Base-by-base conservation (phyloP, 2,888 invertebrate species). In the Cinara cedri region DNA sequence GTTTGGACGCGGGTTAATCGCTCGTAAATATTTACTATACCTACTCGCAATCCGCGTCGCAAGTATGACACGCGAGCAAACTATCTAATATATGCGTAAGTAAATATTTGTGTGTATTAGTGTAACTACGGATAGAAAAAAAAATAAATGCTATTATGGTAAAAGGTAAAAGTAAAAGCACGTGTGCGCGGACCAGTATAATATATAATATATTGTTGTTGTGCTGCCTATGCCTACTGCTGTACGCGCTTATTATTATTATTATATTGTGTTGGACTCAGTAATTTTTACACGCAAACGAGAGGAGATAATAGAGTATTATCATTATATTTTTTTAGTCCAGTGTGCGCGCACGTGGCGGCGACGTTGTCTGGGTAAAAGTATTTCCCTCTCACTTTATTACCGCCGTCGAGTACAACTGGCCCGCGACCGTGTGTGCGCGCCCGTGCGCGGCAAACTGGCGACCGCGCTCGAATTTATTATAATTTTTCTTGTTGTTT, bases 151-250 rank as follows among this genome's bases (percentile, higher is more conserved):
- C 65, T 66, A 1, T 1, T 24, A 49, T 14, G 49, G 49, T 49
- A 49, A 66, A 19, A 46, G 72, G 60, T 62, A 72, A 72, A 72
- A 72, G 72, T 72, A 72, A 72, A 72, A 72, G 49, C 72, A 60
- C 1, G 1, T 11, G 21, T 16, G 34, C 34, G 34, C 13, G 55
- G 1, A 21, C 55, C 8, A 1, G 8, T 51, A 55, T 55, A 55
- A 21, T 51, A n/a, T 49, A 63, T 42, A 42, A 62, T 13, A 46
- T 66, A 26, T 16, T 24, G 44, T n/a, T n/a, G n/a, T 21, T 46
- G 34, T 34, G 21, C 8, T 11, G 21, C 42, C n/a, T n/a, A n/a
- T n/a, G 44, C 46, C 9, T 14, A 16, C 10, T 16, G 68, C 6
- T 4, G 34, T 34, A 51, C 16, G 14, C 26, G 26, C 14, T 2